A percentile compares a stretch with the other conserved stretches of the same genome.
These are phyloP conservation scores for Amniataba percoides DNA, from an alignment of 2,797 vertebrate genomes.

Conservation along the genomic window DNA sequence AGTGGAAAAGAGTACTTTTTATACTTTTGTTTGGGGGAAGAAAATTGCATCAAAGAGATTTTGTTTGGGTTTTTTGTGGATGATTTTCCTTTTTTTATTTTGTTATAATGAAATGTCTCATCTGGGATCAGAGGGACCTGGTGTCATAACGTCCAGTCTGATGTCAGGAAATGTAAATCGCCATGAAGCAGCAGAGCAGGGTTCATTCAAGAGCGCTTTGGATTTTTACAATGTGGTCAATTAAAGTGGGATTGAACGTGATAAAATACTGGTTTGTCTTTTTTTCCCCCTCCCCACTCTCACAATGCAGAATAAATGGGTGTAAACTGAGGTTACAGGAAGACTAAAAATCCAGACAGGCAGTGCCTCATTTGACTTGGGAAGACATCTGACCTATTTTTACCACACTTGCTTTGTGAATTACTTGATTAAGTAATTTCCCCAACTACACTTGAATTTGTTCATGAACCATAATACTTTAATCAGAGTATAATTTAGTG, in stretches of 20 bases:
- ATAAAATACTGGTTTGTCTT: background rate
- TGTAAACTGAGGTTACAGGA: background rate
- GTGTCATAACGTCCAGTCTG: constrained; percentile 77
- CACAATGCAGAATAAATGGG: background rate
- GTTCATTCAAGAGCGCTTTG: constrained; percentile 81
- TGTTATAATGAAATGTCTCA: constrained; percentile 75
- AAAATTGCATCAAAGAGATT: constrained; percentile 83
- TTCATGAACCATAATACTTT: background rate
- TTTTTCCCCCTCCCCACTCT: background rate
- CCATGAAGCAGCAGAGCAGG: constrained; percentile 83
- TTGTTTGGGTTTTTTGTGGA: constrained; percentile 59
- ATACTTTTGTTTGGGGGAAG: constrained; percentile 85
- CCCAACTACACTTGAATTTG: background rate
- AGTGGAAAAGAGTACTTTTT: constrained; percentile 82
- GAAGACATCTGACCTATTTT: background rate
- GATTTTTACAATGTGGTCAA: constrained; percentile 85
- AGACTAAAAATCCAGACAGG: background rate
- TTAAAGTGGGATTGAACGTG: constrained; percentile 80
- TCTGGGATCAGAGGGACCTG: constrained; percentile 74
- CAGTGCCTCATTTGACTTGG: background rate
- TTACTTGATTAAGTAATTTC: background rate
- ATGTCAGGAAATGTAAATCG: constrained; percentile 79
- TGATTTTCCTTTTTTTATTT: constrained; percentile 71
- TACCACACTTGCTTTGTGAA: no score
- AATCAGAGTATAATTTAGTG: background rate